phyloP scores from a whole-genome alignment of 2,113 vertebrate genomes.

The Ailuropoda melanoleuca region DNA sequence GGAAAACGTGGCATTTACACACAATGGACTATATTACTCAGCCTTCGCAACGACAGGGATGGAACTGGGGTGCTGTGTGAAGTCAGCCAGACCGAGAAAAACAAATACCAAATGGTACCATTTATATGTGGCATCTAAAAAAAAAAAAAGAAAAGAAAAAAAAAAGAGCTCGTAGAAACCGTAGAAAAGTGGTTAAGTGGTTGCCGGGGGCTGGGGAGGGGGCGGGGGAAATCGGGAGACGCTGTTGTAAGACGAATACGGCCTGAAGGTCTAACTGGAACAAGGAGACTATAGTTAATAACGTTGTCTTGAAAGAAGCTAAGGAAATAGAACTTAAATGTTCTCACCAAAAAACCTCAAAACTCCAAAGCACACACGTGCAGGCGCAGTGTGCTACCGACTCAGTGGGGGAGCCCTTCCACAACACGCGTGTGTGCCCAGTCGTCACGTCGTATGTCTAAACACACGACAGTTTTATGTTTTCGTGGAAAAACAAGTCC shows the following conservation, averaged over 20 bases:
- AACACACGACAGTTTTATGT: not conserved
- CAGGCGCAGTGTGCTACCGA: not conserved
- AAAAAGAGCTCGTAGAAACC: not conserved
- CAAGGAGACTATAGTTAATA: not conserved
- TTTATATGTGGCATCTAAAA: not conserved
- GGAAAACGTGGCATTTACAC: accelerated
- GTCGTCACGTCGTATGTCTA: accelerated
- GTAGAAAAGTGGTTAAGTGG: not conserved
- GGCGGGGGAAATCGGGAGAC: not conserved
- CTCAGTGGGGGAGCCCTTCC: accelerated
- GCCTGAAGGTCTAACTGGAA: not conserved
- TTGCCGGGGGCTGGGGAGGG: accelerated
- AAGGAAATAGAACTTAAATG: not conserved
- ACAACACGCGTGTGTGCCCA: accelerated
- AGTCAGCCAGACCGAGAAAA: not conserved
- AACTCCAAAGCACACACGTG: too few species aligned
- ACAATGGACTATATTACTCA: accelerated
- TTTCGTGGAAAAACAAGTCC: not conserved
- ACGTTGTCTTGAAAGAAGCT: not conserved
- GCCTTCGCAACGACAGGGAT: accelerated
- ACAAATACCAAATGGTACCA: not conserved
- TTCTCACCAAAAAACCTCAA: not conserved
- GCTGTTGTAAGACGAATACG: accelerated
- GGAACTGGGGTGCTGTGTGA: not conserved
- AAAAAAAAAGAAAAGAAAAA: too few species aligned